phyloP scores from a whole-genome alignment of 2,797 vertebrate species.

The Molossus alvarezi region DNA sequence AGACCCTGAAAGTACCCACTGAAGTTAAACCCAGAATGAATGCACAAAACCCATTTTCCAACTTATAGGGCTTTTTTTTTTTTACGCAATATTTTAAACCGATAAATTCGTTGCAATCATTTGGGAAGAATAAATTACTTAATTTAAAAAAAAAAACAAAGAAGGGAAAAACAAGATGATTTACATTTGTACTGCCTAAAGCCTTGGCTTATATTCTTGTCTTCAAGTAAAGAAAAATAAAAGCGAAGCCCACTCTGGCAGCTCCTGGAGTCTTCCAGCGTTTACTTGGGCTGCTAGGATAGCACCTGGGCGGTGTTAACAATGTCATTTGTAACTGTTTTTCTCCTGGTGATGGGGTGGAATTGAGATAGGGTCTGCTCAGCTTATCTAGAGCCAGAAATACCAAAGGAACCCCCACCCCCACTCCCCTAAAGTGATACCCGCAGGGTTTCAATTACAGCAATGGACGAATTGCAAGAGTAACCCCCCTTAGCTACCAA shows the following conservation, averaged over 20 bases:
- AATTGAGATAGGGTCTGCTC: slow-evolving; percentile 39
- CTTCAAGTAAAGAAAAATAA: slow-evolving; percentile 75
- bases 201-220: slow-evolving; percentile 56
- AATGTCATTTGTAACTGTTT: slow-evolving; percentile 26
- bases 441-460: slow-evolving; percentile 74
- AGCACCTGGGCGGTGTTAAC: slow-evolving; percentile 71
- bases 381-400: slow-evolving; percentile 63
- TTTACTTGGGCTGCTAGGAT: slow-evolving; percentile 2
- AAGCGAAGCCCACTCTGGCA: slow-evolving; percentile 52
- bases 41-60: not conserved
- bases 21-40: slow-evolving; percentile 60
- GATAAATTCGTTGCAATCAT: slow-evolving; percentile 68
- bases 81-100: not conserved
- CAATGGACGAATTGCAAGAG: slow-evolving; percentile 58
- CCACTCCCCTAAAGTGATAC: slow-evolving; percentile 62
- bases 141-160: slow-evolving; percentile 43
- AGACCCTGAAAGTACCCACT: slow-evolving; percentile 17
- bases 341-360: not conserved
- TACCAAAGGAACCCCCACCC: slow-evolving; percentile 71
- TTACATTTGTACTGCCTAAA: slow-evolving; percentile 30
- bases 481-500: slow-evolving; percentile 75
- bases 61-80: not conserved
- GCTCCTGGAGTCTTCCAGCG: not conserved
- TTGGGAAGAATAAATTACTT: slow-evolving; percentile 8
- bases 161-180: slow-evolving; percentile 68